phyloP scores from a whole-genome alignment of 2,888 invertebrate genomes.

The Xanthorhoe spadicearia region DNA sequence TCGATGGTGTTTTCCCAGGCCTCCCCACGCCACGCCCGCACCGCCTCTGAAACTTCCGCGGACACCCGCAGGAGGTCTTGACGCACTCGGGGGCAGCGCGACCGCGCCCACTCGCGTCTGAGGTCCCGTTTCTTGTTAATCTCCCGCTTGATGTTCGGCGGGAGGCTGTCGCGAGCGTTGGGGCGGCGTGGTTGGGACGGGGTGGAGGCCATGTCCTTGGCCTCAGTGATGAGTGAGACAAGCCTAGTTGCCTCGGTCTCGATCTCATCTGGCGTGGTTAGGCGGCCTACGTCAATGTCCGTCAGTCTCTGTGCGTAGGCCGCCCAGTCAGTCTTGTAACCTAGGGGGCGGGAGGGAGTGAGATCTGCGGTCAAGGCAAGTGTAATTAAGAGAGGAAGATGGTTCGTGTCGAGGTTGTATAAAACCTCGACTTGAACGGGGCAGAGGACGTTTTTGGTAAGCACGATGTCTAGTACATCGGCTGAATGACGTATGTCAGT shows the following conservation, averaged over 20 bases:
- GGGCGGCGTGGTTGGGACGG: background rate
- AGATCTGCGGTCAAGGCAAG: background rate
- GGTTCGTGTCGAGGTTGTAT: background rate
- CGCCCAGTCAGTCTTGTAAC: background rate
- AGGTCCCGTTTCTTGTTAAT: background rate
- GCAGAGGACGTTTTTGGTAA: background rate
- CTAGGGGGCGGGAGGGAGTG: background rate
- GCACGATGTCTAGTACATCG: background rate
- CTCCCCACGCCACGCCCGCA: background rate
- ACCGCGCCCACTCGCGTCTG: background rate
- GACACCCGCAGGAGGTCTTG: background rate
- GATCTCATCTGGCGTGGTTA: background rate
- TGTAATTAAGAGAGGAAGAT: background rate
- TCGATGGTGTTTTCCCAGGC: background rate
- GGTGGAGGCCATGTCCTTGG: background rate
- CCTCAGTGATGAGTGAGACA: too few relatives aligned
- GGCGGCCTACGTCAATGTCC: background rate
- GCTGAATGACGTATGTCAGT: background rate
- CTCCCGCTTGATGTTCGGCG: background rate
- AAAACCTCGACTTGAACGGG: background rate
- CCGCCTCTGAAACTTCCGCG: background rate
- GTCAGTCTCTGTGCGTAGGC: background rate
- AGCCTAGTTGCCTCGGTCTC: background rate
- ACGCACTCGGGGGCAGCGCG: background rate
- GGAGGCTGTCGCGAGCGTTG: background rate